These are phyloP conservation scores for Mus spicilegus DNA, from an alignment of 2,113 vertebrate genomes.

Conservation along the genomic window DNA sequence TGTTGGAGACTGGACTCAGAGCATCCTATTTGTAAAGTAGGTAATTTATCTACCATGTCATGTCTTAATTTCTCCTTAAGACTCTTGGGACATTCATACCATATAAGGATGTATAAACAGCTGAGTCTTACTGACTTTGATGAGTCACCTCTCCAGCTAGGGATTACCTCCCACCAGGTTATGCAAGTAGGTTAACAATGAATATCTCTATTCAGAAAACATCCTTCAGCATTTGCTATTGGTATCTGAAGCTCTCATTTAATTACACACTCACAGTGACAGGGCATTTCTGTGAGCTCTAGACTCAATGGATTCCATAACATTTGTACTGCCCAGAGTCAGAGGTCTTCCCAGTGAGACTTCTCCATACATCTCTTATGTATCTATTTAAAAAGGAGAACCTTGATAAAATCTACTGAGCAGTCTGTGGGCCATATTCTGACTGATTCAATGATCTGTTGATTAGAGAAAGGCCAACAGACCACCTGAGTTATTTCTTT, in stretches of 20 bases:
- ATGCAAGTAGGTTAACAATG: background rate
- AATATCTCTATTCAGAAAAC: rapidly evolving
- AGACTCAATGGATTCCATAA: background rate
- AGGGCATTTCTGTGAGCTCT: background rate
- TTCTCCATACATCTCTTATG: constrained; percentile 11
- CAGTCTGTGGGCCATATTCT: background rate
- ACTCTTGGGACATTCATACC: background rate
- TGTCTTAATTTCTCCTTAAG: background rate
- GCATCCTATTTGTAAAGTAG: background rate
- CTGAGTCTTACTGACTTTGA: too few relatives aligned
- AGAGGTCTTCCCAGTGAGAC: background rate
- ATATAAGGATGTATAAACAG: background rate
- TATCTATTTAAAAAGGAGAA: constrained; percentile 37
- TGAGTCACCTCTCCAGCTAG: background rate
- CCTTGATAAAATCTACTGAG: constrained; percentile 15
- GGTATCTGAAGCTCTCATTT: background rate
- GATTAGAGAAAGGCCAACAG: background rate
- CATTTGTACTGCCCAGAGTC: background rate
- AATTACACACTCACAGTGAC: constrained; percentile 66
- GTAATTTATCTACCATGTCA: too few relatives aligned
- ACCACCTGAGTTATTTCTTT: background rate
- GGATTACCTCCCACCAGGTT: background rate
- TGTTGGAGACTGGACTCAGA: background rate
- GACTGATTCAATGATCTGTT: constrained; percentile 77
- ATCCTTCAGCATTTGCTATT: background rate